A percentile compares a stretch with the other conserved stretches of the same genome.
Evolutionary conservation across 64 coral and sea anemone species (phyloP).

Genomic region (Trachythela sp.): DNA sequence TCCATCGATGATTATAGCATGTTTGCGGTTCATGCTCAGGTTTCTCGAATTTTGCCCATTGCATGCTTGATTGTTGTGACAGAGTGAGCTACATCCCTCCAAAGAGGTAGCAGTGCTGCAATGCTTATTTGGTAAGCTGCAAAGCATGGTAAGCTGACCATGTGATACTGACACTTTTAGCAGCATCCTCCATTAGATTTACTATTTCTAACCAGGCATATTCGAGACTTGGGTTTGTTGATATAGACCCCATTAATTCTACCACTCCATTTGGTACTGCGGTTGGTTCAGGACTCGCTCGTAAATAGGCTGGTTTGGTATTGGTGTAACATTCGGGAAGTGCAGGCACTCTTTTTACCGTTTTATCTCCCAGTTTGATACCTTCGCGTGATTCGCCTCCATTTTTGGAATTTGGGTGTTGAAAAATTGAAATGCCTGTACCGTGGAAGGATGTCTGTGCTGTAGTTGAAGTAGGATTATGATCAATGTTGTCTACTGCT

Average conservation of each 20-base stretch:
- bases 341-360: neutral
- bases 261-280: neutral
- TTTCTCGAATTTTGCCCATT: too few species aligned
- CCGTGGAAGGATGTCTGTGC: too few species aligned
- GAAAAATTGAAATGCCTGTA: too few species aligned
- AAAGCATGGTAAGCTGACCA: neutral
- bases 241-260: neutral
- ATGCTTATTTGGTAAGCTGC: neutral
- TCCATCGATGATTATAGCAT: too few species aligned
- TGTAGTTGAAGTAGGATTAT: too few species aligned
- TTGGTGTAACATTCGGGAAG: neutral
- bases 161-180: too few species aligned
- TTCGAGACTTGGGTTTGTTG: too few species aligned
- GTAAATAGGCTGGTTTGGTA: neutral
- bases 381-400: neutral
- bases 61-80: too few species aligned
- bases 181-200: neutral
- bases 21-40: too few species aligned
- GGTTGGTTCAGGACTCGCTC: neutral
- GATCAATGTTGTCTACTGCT: too few species aligned
- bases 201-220: slow-evolving; percentile 20
- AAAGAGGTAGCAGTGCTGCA: neutral
- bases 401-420: too few species aligned
- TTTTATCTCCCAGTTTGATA: slow-evolving; percentile 1
- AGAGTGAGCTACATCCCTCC: slow-evolving; percentile 27